Evolutionary conservation across 2,113 vertebrate species (phyloP).

Genomic region (Indri indri): DNA sequence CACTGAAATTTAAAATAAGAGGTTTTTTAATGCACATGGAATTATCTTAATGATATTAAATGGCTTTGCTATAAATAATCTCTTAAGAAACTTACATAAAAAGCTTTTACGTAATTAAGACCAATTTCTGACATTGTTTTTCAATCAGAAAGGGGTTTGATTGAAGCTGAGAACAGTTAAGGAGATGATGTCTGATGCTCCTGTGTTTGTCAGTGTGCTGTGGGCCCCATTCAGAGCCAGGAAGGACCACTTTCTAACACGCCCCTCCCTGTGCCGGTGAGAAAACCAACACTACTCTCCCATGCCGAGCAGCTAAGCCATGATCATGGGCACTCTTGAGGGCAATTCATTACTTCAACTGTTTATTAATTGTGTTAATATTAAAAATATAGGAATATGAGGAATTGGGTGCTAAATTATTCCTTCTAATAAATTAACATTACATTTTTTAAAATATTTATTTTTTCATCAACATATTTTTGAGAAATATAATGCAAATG

Average conservation of each 20-base stretch:
- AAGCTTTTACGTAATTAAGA: constrained; percentile 61
- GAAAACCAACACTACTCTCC: neutral
- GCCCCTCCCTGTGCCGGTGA: too few relatives aligned
- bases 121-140: constrained; percentile 55
- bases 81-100: constrained; percentile 57
- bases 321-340: neutral
- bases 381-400: neutral
- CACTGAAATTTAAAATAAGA: constrained; percentile 18
- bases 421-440: neutral
- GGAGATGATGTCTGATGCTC: accelerated
- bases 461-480: neutral
- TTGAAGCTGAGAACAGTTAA: neutral
- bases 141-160: neutral
- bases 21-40: neutral
- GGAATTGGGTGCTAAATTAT: neutral
- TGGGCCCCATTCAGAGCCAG: neutral
- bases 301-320: neutral
- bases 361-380: neutral
- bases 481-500: neutral
- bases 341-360: neutral
- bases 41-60: constrained; percentile 64
- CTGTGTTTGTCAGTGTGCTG: accelerated
- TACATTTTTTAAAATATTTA: neutral
- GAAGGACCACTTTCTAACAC: neutral
- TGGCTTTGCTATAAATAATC: constrained; percentile 63